Base-by-base conservation (phyloP, 23 tunicate species). In the Halocynthia aurantium region DNA sequence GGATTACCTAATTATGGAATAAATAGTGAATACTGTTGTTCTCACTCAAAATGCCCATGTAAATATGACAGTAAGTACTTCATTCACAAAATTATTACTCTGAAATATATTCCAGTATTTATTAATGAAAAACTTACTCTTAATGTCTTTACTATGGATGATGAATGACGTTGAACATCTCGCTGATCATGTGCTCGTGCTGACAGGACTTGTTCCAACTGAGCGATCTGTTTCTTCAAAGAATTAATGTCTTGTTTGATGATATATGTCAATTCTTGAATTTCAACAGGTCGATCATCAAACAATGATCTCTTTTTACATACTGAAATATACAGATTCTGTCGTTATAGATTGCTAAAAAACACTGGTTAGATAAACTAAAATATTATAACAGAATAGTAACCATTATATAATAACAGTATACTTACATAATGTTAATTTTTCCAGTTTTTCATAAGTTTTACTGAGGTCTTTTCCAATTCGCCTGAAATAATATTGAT, bases 281-380 rank as follows among this genome's bases (percentile, higher is more conserved):
- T 88, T 73, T 94, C 99, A 67, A 94, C 96, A 0, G 99, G 99
- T 61, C 87, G 78, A 73, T 94, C 99, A 53, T 94, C 94, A 60
- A 94, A 94, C 51, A 88, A 73, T 7, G 90, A 80, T 66, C 95
- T 76, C 63, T 85, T 84, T 82, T 94, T 94, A 81, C 99, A 94
- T n/a, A 94, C 95, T 88, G 31, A 49, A 61, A 52, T 9, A 52
- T 44, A 44, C 18, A 10, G 55, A 49, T 78, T 10, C 12, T 57
- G 44, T 20, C 40, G 68, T 5, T 31, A 55, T 20, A 22, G 0
- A 56, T 18, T 13, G 2, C 70, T 2, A 19, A 72, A 58, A 58
- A 13, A 58, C 4, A 58, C 17, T n/a, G 17, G 15, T 13, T 58
- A n/a, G n/a, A n/a, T n/a, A 58, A 58, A 58, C 63, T 1, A 58